A percentile compares a stretch with the other conserved stretches of the same genome.
These are phyloP conservation scores for Chrysolina americana DNA, from an alignment of 2,888 invertebrate species.

Conservation along the genomic window DNA sequence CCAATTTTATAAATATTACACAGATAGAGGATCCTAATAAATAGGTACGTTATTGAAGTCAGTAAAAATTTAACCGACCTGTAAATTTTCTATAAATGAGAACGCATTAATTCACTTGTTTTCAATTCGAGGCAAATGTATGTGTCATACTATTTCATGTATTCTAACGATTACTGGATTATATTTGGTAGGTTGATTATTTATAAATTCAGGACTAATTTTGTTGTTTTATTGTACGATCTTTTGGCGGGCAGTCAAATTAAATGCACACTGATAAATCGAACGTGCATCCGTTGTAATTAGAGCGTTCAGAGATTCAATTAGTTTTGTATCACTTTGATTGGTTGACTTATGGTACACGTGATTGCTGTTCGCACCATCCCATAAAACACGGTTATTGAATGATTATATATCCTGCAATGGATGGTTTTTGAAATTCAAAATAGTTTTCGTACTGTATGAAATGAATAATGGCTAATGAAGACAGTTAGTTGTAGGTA, in stretches of 20 bases:
- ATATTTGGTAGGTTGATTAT: constrained; percentile 29
- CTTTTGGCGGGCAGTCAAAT: constrained; percentile 16
- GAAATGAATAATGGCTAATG: too few relatives aligned
- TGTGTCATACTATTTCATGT: constrained; percentile 17
- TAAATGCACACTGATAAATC: constrained; percentile 5
- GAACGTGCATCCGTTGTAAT: neutral
- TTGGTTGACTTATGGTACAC: neutral
- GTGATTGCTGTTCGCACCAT: neutral
- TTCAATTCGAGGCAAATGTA: constrained; percentile 22
- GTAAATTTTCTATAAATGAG: constrained; percentile 28
- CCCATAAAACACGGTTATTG: neutral
- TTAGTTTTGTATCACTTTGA: constrained; percentile 9
- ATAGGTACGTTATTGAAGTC: constrained; percentile 45
- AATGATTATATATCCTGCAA: neutral
- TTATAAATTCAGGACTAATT: constrained; percentile 17
- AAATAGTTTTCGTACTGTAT: too few relatives aligned
- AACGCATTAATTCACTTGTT: constrained; percentile 27
- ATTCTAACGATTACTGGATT: constrained; percentile 1
- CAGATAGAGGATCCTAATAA: constrained; percentile 31
- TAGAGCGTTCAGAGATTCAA: constrained; percentile 10
- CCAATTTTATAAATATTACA: constrained; percentile 45
- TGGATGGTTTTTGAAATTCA: too few relatives aligned
- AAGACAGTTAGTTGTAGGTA: too few relatives aligned
- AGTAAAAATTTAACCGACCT: constrained; percentile 30
- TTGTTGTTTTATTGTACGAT: constrained; percentile 17